These are phyloP conservation scores for Agelaius tricolor DNA, from an alignment of 2,113 vertebrate genomes.

Conservation along the genomic window DNA sequence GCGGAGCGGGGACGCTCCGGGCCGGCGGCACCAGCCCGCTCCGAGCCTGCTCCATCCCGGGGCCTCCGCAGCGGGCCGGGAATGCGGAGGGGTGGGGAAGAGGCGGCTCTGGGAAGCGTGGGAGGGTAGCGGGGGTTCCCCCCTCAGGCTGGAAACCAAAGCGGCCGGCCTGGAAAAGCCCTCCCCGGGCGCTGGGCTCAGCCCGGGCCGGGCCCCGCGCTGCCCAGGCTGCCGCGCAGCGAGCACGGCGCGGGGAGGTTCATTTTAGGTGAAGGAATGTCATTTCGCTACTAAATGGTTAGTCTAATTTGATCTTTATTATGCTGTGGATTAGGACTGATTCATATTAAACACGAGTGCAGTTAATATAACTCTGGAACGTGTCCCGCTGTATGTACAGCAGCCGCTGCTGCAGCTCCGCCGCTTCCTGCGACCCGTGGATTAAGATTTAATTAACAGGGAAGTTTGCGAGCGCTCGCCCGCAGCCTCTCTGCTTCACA, in stretches of 20 bases:
- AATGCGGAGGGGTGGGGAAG: background rate
- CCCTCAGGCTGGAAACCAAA: background rate
- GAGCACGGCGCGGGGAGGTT: background rate
- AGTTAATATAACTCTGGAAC: conserved; percentile 18
- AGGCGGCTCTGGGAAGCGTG: background rate
- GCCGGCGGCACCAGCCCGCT: background rate
- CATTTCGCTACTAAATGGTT: conserved; percentile 72
- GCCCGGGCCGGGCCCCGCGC: background rate
- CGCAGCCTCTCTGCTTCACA: conserved; percentile 39
- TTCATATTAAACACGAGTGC: conserved; percentile 63
- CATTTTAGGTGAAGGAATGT: conserved; percentile 62
- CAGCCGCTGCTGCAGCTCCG: background rate
- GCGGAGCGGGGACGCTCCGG: background rate
- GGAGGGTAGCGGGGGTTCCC: background rate
- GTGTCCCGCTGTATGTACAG: conserved; percentile 5
- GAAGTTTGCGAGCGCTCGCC: conserved; percentile 38
- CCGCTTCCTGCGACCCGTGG: conserved; percentile 19
- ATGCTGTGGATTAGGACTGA: conserved; percentile 64
- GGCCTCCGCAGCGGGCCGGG: background rate
- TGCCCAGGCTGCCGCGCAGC: background rate
- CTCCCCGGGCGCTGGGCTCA: background rate
- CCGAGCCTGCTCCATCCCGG: background rate
- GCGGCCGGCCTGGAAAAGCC: background rate
- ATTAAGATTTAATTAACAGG: conserved; percentile 68
- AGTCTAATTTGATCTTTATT: conserved; percentile 72